Conservation (phyloP, 2,113 vertebrate genomes). For the Nannospalax galili region DNA sequence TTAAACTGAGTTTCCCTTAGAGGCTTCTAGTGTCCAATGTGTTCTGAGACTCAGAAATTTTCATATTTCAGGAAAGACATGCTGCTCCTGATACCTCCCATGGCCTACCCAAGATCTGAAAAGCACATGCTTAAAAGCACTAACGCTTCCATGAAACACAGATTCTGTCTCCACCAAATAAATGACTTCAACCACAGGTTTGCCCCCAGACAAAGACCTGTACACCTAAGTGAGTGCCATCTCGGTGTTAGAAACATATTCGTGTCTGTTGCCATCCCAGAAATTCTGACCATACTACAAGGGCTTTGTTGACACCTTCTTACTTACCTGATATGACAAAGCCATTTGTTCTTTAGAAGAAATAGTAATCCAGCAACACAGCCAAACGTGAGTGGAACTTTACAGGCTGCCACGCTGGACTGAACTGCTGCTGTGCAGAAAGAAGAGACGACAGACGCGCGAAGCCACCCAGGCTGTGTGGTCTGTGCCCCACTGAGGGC, state of each 20-base stretch:
- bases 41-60: background rate
- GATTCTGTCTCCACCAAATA: no score
- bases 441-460: background rate
- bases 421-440: rapidly evolving
- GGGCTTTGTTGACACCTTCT: background rate
- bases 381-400: background rate
- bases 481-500: background rate
- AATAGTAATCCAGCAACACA: background rate
- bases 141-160: background rate
- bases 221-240: background rate
- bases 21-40: background rate
- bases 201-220: background rate
- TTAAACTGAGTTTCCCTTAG: background rate
- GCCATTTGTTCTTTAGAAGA: background rate
- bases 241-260: background rate
- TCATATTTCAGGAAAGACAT: background rate
- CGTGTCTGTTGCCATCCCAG: background rate
- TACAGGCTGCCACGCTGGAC: background rate
- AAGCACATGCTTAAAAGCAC: background rate
- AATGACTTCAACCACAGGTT: background rate
- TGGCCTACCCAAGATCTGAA: background rate
- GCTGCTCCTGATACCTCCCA: background rate
- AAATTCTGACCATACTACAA: background rate
- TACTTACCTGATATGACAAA: background rate
- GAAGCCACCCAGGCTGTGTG: background rate